A percentile compares a stretch with the other conserved stretches of the same genome.
phyloP scores from a whole-genome alignment of 2,888 invertebrate genomes.

The Lydus trimaculatus region DNA sequence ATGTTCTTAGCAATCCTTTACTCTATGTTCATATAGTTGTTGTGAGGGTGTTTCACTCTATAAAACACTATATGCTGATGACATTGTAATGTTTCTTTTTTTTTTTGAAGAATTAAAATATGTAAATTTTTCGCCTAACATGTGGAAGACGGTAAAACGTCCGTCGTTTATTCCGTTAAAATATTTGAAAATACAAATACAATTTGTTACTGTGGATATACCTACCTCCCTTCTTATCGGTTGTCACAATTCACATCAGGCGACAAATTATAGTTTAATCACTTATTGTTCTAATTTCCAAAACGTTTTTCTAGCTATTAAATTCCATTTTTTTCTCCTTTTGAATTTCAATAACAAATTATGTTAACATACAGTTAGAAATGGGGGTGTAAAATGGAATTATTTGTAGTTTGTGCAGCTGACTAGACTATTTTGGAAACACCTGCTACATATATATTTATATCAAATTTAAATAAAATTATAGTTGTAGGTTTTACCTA shows the following conservation, averaged over 20 bases:
- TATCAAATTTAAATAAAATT: slow-evolving; percentile 20
- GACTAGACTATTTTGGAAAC: slow-evolving; percentile 15
- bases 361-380: not conserved
- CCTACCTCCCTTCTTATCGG: too few relatives aligned
- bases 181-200: not conserved
- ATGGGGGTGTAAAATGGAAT: not conserved
- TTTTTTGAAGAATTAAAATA: slow-evolving; percentile 7
- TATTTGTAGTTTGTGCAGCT: slow-evolving; percentile 13
- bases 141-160: slow-evolving; percentile 33
- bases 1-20: too few relatives aligned
- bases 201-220: too few relatives aligned
- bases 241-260: too few relatives aligned
- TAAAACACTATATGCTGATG: too few relatives aligned
- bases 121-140: slow-evolving; percentile 26
- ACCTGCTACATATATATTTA: slow-evolving; percentile 24
- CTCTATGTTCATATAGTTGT: too few relatives aligned
- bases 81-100: not conserved
- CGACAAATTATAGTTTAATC: too few relatives aligned
- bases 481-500: slow-evolving; percentile 22
- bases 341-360: too few relatives aligned
- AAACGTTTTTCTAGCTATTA: too few relatives aligned
- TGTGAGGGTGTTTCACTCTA: too few relatives aligned
- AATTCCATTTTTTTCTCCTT: too few relatives aligned
- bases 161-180: slow-evolving; percentile 22
- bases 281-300: not conserved